These are phyloP conservation scores for Drosophila pseudotakahashii DNA, from an alignment of 2,888 invertebrate genomes.

Conservation along the genomic window DNA sequence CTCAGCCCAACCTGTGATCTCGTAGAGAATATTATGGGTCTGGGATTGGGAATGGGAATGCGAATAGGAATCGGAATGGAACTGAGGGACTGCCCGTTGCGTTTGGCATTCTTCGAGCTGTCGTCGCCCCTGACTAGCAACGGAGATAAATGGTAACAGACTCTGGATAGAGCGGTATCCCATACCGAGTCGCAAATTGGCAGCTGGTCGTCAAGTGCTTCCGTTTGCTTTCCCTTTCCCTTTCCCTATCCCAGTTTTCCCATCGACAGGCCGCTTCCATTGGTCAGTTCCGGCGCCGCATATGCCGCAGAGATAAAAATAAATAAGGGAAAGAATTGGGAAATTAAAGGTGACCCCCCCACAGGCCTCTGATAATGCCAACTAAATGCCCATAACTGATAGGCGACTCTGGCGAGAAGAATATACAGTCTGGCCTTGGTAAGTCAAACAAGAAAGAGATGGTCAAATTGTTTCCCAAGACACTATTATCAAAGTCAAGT, in stretches of 20 bases:
- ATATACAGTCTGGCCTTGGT: neutral
- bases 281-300: conserved; percentile 70
- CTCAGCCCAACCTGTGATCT: conserved; percentile 43
- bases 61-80: conserved; percentile 24
- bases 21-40: conserved; percentile 19
- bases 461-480: no score
- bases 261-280: conserved; percentile 12
- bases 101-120: conserved; percentile 77
- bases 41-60: conserved; percentile 14
- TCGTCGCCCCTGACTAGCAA: conserved; percentile 74
- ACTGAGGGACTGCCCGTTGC: conserved; percentile 63
- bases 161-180: conserved; percentile 32
- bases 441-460: neutral
- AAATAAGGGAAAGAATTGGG: conserved; percentile 26
- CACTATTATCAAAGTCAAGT: no score
- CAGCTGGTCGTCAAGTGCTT: conserved; percentile 79
- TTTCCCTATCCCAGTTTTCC: conserved; percentile 8
- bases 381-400: conserved; percentile 42
- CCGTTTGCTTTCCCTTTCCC: conserved; percentile 57
- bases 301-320: conserved; percentile 58
- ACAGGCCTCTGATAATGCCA: conserved; percentile 16
- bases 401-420: conserved; percentile 3
- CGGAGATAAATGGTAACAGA: conserved; percentile 50
- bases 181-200: conserved; percentile 62
- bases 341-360: conserved; percentile 23